phyloP scores from a whole-genome alignment of 2,888 invertebrate genomes.

The Callinectes sapidus region DNA sequence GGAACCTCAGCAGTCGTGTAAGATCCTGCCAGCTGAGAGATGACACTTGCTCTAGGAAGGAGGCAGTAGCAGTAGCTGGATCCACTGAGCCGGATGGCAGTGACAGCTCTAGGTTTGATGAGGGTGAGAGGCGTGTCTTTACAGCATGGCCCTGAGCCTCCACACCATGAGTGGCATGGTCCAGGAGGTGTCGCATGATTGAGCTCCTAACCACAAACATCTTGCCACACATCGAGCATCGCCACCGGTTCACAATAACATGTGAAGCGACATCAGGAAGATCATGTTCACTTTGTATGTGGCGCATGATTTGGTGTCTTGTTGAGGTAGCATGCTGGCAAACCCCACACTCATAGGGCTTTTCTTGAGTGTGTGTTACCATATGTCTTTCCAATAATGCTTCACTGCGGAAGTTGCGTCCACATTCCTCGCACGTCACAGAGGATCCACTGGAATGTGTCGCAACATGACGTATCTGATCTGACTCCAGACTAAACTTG shows the following conservation, averaged over 20 bases:
- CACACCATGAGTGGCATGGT: constrained; percentile 62
- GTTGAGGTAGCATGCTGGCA: constrained; percentile 51
- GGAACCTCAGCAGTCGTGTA: constrained; percentile 52
- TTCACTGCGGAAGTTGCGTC: constrained; percentile 52
- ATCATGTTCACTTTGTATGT: constrained; percentile 53
- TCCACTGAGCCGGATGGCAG: constrained; percentile 27
- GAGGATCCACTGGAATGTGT: constrained; percentile 42
- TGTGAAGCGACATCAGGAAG: constrained; percentile 44
- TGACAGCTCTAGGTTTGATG: constrained; percentile 43
- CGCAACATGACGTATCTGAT: constrained; percentile 60
- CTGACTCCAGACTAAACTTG: constrained; percentile 61
- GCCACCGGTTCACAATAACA: constrained; percentile 62
- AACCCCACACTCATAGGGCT: constrained; percentile 65
- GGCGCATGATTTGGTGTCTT: constrained; percentile 46
- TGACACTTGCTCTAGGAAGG: constrained; percentile 52
- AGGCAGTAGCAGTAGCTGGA: constrained; percentile 42
- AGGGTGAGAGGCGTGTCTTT: constrained; percentile 54
- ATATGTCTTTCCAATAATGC: constrained; percentile 56
- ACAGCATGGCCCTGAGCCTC: constrained; percentile 58
- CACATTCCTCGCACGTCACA: constrained; percentile 54
- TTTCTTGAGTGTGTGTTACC: constrained; percentile 61
- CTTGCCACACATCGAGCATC: constrained; percentile 62
- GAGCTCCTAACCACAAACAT: constrained; percentile 53
- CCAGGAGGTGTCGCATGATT: constrained; percentile 50
- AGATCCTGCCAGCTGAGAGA: constrained; percentile 64